A percentile compares a stretch with the other conserved stretches of the same genome.
phyloP scores from a whole-genome alignment of 2,113 vertebrate species.

The Dunckerocampus dactyliophorus region DNA sequence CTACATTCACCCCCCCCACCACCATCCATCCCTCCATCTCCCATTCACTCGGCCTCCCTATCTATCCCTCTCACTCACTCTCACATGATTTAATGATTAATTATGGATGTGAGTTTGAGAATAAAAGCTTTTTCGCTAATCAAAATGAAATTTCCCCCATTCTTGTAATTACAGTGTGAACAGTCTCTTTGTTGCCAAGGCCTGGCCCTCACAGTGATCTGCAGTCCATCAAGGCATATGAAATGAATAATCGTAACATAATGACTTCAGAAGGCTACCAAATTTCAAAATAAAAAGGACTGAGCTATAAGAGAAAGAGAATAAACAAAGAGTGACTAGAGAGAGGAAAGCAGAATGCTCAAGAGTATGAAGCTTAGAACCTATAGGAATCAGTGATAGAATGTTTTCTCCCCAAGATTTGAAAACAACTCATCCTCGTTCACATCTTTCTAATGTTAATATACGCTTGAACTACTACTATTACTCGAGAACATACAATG shows the following conservation, averaged over 20 bases:
- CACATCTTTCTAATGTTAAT: neutral
- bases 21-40: slow-evolving; percentile 47
- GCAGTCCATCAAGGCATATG: slow-evolving; percentile 48
- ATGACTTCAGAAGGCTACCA: slow-evolving; percentile 20
- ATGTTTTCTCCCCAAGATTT: neutral
- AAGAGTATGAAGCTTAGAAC: slow-evolving; percentile 23
- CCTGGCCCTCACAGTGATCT: slow-evolving; percentile 38
- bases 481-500: no score
- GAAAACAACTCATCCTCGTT: neutral
- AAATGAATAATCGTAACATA: slow-evolving; percentile 45
- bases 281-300: slow-evolving; percentile 17
- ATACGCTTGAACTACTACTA: no score
- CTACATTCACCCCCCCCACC: slow-evolving; percentile 43
- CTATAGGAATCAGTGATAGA: neutral
- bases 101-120: slow-evolving; percentile 96
- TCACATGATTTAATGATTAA: slow-evolving; percentile 96
- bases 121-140: slow-evolving; percentile 91
- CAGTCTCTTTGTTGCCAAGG: slow-evolving; percentile 63
- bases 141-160: slow-evolving; percentile 77
- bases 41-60: slow-evolving; percentile 54
- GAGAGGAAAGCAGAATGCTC: slow-evolving; percentile 23
- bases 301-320: slow-evolving; percentile 15
- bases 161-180: slow-evolving; percentile 84
- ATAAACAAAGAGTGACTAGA: slow-evolving; percentile 32
- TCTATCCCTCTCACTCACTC: slow-evolving; percentile 66